A percentile compares a stretch with the other conserved stretches of the same genome.
Evolutionary conservation across 2,797 vertebrate species (phyloP).

Genomic region (Cirrhinus molitorella): DNA sequence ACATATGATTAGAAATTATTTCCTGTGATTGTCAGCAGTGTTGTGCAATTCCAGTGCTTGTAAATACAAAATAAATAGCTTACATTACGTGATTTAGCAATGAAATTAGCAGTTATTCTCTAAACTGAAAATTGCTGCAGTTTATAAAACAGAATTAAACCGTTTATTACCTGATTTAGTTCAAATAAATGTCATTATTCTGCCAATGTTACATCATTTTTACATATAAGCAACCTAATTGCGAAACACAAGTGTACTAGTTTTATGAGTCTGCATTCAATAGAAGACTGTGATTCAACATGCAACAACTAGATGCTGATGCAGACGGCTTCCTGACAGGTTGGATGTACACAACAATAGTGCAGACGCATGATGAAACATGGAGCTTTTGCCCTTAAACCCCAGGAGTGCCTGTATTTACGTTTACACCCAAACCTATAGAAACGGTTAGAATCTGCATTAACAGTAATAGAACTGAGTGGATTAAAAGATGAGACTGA

Average conservation of each 20-base stretch:
- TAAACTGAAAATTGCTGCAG: not conserved
- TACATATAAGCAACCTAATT: not conserved
- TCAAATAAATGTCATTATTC: not conserved
- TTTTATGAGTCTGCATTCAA: not conserved
- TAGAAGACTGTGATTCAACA: not conserved
- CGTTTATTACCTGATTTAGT: not conserved
- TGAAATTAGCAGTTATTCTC: not conserved
- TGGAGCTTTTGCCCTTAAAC: not conserved
- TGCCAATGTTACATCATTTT: not conserved
- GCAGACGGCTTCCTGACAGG: not conserved
- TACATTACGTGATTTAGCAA: not conserved
- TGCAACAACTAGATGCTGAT: not conserved
- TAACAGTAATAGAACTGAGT: not conserved
- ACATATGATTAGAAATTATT: not conserved
- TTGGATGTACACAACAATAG: slow-evolving; percentile 1
- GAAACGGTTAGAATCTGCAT: not conserved
- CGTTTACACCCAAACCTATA: not conserved
- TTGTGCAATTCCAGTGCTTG: not conserved
- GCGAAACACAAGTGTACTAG: not conserved
- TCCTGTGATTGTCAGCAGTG: not conserved
- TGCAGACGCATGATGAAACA: not conserved
- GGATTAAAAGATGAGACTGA: not conserved
- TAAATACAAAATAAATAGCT: not conserved
- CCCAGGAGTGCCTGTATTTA: not conserved
- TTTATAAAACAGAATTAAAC: not conserved